Percentiles rank a stretch among this genome's conserved stretches.
These are phyloP conservation scores for Lasioglossum leucozonium DNA, from an alignment of 2,888 invertebrate species.

Conservation along the genomic window DNA sequence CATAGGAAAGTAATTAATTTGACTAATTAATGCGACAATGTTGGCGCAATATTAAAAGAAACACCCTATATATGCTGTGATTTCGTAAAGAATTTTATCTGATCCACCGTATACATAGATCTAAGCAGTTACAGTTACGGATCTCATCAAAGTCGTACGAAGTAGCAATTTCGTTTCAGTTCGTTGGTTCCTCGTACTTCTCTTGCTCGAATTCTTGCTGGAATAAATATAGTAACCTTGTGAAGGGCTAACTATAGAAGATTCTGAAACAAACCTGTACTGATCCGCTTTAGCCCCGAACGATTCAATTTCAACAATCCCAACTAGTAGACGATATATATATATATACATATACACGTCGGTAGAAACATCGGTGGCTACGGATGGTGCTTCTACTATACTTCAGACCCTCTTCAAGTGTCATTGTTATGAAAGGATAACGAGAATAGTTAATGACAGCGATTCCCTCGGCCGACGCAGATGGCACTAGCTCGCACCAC, in stretches of 20 bases:
- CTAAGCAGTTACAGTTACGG: not conserved
- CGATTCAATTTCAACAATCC: not conserved
- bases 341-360: not conserved
- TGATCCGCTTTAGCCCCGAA: not conserved
- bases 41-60: not conserved
- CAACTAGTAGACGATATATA: not conserved
- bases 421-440: slow-evolving; percentile 9
- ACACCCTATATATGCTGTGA: not conserved
- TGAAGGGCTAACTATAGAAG: not conserved
- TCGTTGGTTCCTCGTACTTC: not conserved
- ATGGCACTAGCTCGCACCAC: not conserved
- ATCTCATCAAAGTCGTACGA: not conserved
- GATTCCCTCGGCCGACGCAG: not conserved
- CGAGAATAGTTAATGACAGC: not conserved
- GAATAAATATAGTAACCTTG: slow-evolving; percentile 4
- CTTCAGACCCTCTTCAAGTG: not conserved
- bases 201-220: not conserved
- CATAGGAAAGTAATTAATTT: no score
- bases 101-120: not conserved
- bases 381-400: not conserved
- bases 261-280: not conserved
- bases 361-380: not conserved
- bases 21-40: no score
- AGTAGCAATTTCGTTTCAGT: not conserved
- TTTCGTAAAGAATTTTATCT: not conserved